Base-by-base conservation (phyloP, 2,888 invertebrate genomes). In the Diaphora mendica region DNA sequence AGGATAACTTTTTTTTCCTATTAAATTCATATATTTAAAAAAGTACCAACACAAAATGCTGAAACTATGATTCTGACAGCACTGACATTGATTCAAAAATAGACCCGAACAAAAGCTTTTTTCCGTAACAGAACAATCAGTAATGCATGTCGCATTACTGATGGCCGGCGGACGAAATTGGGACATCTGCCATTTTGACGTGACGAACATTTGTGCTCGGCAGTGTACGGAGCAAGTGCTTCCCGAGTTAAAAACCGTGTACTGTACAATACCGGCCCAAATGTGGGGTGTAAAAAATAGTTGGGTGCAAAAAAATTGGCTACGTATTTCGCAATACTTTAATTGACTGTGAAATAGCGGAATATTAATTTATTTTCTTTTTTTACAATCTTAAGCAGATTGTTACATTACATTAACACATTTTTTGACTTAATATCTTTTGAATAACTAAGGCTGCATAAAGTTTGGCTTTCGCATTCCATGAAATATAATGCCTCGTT, bases 161-260 rank as follows among this genome's bases (percentile, higher is more conserved):
- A 81, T 78, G 69, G 48, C 26, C 71, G 68, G 35, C 39, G 71
- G 33, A 42, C 64, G 68, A 78, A 74, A 70, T 65, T 68, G 73
- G 55, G 64, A 75, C 83, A 83, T 83, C 83, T 83, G 84, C 73
- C 72, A 68, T 67, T 67, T 69, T 64, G 66, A 26, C 30, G n/a
- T 26, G n/a, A 11, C 55, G 42, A 70, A 70, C 44, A 48, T 75
- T 65, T 73, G 59, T 72, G 62, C 67, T 23, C 75, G 69, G 44
- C 20, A 59, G 23, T 55, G 67, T 67, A 66, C 75, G 68, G 73
- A 66, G 73, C 68, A 55, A 82, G 71, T 65, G 78, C 79, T 82
- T 80, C 78, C 75, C 72, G 64, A 82, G 81, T 82, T 94, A 94
- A 94, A 94, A 94, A 94, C 90, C 94, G 91, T 95, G 94, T 94